Conservation (phyloP, 1,140 invertebrate genomes). For the Drepana arcuata region DNA sequence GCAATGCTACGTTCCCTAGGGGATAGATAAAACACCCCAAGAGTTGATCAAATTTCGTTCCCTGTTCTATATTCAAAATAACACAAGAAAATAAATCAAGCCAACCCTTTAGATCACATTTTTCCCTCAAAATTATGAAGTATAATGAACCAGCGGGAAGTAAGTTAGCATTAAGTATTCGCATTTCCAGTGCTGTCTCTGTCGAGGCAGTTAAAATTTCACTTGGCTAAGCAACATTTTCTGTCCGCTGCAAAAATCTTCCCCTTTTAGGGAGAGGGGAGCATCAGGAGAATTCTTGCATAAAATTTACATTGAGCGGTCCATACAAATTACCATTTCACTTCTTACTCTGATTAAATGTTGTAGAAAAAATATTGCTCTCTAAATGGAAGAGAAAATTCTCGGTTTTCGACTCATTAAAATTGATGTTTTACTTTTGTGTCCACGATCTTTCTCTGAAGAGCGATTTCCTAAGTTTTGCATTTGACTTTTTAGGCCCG, state of each 20-base stretch:
- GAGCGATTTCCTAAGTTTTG: conserved; percentile 40
- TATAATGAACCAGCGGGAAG: conserved; percentile 66
- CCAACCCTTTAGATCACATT: conserved; percentile 43
- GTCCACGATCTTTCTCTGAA: conserved; percentile 10
- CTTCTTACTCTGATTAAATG: conserved; percentile 71
- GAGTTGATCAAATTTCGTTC: too few relatives aligned
- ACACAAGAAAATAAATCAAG: conserved; percentile 10
- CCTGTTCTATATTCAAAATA: conserved; percentile 11
- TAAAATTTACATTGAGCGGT: conserved; percentile 71
- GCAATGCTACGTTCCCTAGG: too few relatives aligned
- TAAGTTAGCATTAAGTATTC: conserved; percentile 70
- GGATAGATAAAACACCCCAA: too few relatives aligned
- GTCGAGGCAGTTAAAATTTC: conserved; percentile 71
- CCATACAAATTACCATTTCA: conserved; percentile 71
- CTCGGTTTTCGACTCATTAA: conserved; percentile 67
- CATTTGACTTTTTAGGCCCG: conserved; percentile 30
- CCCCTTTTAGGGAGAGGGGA: conserved; percentile 61
- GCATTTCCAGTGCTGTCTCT: conserved; percentile 60
- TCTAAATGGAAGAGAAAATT: conserved; percentile 67
- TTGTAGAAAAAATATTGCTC: conserved; percentile 71
- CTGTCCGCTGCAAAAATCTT: conserved; percentile 68
- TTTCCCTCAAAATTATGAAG: conserved; percentile 59
- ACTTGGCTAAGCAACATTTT: conserved; percentile 71
- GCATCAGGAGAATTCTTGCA: conserved; percentile 60
- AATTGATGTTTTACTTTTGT: conserved; percentile 64